Base-by-base conservation (phyloP, 2,113 vertebrate species). In the Tragulus kanchil region DNA sequence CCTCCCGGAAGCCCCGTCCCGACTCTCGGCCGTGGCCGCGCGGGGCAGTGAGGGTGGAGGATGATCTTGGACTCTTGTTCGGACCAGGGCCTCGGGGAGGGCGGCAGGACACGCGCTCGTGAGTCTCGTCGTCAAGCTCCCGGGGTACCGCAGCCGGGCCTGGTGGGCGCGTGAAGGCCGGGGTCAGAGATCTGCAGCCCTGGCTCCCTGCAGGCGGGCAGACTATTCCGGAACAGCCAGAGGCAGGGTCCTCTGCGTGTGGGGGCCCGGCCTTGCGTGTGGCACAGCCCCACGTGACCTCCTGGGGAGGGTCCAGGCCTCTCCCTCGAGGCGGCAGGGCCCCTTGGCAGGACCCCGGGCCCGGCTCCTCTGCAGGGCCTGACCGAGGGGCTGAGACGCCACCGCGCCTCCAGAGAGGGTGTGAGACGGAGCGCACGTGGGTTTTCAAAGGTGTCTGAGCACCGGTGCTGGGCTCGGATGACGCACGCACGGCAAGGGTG, bases 211-310 rank as follows among this genome's bases (percentile, higher is more conserved):
- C 62, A 64, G 62, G 61, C 25, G 3, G 62, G 11, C 3, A 26
- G 26, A 17, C 36, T 19, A 17, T 59, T 36, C 36, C 67, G 21
- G 23, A 17, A 0, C 0, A 0, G 1, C 42, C 1, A 1, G 61
- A 50, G 13, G 61, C 45, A 28, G 4, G 61, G 7, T 17, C 28
- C 61, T n/a, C 25, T 6, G 8, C 1, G 6, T 11, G 8, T 83
- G 36, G 5, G 56, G 26, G 54, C 31, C 2, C 79, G 26, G 56
- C 56, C 23, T 61, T 1, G 56, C 36, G 36, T 4, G 31, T 0
- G 2, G 65, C 65, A 17, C 16, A 58, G 17, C n/a, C 6, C 52
- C 25, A 4, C 1, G 3, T 3, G 2, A 45, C 15, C 3, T 3
- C 52, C 42, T 42, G 6, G 4, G 25, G 59, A n/a, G 3, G 16